phyloP scores from a whole-genome alignment of 2,113 vertebrate genomes.

The Ciconia stormi region DNA sequence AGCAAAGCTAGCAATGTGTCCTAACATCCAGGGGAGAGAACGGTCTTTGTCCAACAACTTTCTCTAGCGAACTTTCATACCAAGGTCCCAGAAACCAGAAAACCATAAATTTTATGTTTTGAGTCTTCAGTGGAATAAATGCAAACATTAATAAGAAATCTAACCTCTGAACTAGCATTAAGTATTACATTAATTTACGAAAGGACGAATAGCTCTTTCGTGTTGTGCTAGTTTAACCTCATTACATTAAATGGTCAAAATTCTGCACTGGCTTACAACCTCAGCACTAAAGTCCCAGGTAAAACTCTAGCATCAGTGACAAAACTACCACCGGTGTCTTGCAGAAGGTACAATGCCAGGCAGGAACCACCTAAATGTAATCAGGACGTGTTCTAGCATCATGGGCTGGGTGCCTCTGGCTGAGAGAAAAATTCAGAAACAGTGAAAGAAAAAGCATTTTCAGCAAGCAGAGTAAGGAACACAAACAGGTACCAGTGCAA shows the following conservation, averaged over 20 bases:
- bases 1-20: neutral
- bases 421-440: neutral
- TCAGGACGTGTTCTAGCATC: neutral
- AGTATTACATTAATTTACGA: neutral
- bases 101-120: neutral
- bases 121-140: neutral
- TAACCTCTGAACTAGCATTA: neutral
- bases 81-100: neutral
- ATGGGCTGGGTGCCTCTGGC: neutral
- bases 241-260: neutral
- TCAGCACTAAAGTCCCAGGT: neutral
- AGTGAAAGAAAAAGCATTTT: neutral
- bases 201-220: neutral
- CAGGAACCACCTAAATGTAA: neutral
- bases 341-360: neutral
- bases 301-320: neutral
- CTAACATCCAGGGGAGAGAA: neutral
- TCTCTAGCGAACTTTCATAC: neutral
- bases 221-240: neutral
- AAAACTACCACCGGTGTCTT: neutral
- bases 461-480: neutral
- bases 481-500: neutral
- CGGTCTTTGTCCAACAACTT: rapidly evolving
- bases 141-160: neutral
- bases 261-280: neutral